Conservation (phyloP, 2,113 vertebrate genomes). For the Anseranas semipalmata region DNA sequence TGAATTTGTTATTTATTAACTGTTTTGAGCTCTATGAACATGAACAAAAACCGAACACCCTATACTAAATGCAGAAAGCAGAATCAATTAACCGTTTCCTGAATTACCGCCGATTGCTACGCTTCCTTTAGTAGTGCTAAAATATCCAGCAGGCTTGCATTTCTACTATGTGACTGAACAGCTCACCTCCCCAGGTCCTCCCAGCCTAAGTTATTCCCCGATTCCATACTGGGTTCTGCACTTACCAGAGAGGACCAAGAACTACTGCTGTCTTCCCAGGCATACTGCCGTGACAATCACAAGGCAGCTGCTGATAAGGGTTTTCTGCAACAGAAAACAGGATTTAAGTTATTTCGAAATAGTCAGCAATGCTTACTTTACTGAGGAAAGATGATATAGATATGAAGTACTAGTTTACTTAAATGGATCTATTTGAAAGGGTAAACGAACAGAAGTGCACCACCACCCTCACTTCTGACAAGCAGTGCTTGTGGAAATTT, state of each 20-base stretch:
- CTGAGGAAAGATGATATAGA: neutral
- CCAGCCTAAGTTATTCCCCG: neutral
- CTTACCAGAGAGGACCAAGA: constrained; percentile 94
- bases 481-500: neutral
- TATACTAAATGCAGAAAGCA: neutral
- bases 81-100: neutral
- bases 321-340: constrained; percentile 76
- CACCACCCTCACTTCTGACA: neutral
- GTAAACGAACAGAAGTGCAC: neutral
- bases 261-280: constrained; percentile 92
- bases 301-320: constrained; percentile 88
- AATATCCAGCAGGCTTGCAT: neutral
- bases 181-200: neutral
- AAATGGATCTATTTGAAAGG: neutral
- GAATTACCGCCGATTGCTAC: neutral
- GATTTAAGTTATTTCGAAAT: neutral
- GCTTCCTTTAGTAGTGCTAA: neutral
- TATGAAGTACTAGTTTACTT: neutral
- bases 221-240: neutral
- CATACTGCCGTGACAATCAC: constrained; percentile 91
- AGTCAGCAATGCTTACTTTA: neutral
- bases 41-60: neutral
- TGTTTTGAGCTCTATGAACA: neutral
- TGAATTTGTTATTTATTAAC: neutral
- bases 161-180: neutral